phyloP scores from a whole-genome alignment of 53 echinoderm and acorn worm species.

The Apostichopus leukothele region DNA sequence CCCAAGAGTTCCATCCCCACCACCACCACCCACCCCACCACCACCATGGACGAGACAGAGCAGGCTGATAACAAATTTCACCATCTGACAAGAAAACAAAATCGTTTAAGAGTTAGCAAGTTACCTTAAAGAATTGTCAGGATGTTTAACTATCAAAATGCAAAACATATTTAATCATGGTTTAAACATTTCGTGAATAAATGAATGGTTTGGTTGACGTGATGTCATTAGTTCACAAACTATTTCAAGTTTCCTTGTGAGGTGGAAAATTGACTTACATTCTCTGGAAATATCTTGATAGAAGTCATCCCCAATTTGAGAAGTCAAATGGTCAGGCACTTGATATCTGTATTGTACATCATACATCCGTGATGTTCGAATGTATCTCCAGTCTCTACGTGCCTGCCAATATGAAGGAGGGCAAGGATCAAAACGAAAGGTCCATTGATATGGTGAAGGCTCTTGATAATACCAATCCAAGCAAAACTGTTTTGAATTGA shows the following conservation, averaged over 20 bases:
- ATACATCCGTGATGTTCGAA: not conserved
- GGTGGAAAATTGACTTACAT: not conserved
- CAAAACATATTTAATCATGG: too few relatives aligned
- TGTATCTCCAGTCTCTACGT: conserved; percentile 23
- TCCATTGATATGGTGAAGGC: conserved; percentile 65
- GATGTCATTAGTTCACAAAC: too few relatives aligned
- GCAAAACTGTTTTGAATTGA: conserved; percentile 76
- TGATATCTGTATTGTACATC: not conserved
- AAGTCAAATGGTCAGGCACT: not conserved
- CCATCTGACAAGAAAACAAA: not conserved
- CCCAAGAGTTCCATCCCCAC: conserved; percentile 1
- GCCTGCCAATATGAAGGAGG: conserved; percentile 64
- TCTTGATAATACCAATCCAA: conserved; percentile 76
- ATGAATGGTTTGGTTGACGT: too few relatives aligned
- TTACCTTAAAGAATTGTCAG: too few relatives aligned
- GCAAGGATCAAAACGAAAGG: conserved; percentile 71
- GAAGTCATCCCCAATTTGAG: conserved; percentile 30
- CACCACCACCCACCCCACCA: conserved; percentile 30
- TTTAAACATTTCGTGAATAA: too few relatives aligned
- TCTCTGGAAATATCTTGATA: not conserved
- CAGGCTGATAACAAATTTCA: conserved; percentile 30
- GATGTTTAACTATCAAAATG: too few relatives aligned
- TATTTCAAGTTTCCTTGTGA: too few relatives aligned
- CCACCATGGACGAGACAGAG: conserved; percentile 30
- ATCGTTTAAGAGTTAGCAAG: too few relatives aligned